phyloP scores from a whole-genome alignment of 1,140 invertebrate genomes.

The Laupala kohalensis region DNA sequence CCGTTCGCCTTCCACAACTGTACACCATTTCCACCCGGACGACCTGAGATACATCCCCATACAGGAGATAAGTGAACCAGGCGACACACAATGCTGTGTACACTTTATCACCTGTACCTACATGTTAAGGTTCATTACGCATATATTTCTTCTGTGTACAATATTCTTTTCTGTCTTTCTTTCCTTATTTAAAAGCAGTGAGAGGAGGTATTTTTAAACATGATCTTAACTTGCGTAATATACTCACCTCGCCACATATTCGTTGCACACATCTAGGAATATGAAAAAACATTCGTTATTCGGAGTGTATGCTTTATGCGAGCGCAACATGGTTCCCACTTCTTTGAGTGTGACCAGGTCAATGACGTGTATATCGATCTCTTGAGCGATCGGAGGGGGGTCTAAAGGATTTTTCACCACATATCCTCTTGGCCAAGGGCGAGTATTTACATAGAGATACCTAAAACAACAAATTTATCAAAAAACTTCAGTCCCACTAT shows the following conservation, averaged over 20 bases:
- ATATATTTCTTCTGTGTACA: not conserved
- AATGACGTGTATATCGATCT: constrained; percentile 83
- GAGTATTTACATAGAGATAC: constrained; percentile 75
- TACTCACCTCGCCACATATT: constrained; percentile 71
- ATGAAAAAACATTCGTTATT: constrained; percentile 85
- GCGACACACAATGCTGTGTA: too few relatives aligned
- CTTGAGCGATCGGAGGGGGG: constrained; percentile 79
- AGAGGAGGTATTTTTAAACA: too few relatives aligned
- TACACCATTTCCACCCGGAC: too few relatives aligned
- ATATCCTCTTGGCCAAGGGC: constrained; percentile 72
- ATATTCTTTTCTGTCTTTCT: not conserved
- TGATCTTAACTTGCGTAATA: not conserved
- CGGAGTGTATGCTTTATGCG: constrained; percentile 75
- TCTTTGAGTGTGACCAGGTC: constrained; percentile 64
- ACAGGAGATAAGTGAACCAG: too few relatives aligned
- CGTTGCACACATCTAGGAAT: constrained; percentile 71
- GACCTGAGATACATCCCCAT: too few relatives aligned
- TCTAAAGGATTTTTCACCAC: constrained; percentile 62
- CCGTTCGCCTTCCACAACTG: too few relatives aligned
- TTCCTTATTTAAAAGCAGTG: not conserved
- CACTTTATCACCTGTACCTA: too few relatives aligned
- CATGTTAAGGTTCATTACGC: too few relatives aligned
- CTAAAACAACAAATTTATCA: constrained; percentile 24
- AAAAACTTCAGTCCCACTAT: too few relatives aligned
- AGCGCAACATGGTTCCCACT: constrained; percentile 68